phyloP scores from a whole-genome alignment of 2,888 invertebrate genomes.

The Morpho achilles region DNA sequence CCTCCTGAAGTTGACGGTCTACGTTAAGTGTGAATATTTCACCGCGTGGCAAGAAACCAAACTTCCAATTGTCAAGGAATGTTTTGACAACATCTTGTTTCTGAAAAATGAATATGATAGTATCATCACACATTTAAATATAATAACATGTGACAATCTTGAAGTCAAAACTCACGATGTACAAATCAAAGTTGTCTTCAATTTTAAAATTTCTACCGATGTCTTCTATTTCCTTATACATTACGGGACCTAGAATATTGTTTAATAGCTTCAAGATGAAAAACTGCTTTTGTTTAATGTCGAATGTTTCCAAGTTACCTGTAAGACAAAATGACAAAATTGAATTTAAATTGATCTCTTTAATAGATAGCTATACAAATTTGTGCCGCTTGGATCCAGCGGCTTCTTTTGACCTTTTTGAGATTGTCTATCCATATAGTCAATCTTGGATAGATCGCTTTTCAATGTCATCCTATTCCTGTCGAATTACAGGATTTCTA shows the following conservation, averaged over 20 bases:
- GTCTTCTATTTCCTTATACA: conserved; percentile 68
- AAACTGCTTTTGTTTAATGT: conserved; percentile 65
- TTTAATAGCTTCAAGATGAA: conserved; percentile 72
- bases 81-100: conserved; percentile 78
- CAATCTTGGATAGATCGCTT: no score
- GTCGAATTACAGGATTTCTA: no score
- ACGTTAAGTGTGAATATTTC: conserved; percentile 72
- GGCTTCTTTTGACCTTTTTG: no score
- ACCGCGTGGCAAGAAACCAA: conserved; percentile 78
- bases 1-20: conserved; percentile 72
- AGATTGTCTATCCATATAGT: no score
- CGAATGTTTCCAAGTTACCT: conserved; percentile 37
- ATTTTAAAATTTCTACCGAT: conserved; percentile 61
- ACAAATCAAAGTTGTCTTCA: conserved; percentile 57
- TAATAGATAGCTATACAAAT: no score
- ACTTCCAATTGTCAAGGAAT: conserved; percentile 72
- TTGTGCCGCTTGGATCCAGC: no score
- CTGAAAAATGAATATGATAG: conserved; percentile 45
- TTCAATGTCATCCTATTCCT: no score
- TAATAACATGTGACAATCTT: no score
- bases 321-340: neutral
- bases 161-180: conserved; percentile 42
- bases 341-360: no score
- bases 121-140: no score
- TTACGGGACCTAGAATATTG: conserved; percentile 66